A percentile compares a stretch with the other conserved stretches of the same genome.
phyloP scores from a whole-genome alignment of 1,140 invertebrate genomes.

The Euglossa dilemma region DNA sequence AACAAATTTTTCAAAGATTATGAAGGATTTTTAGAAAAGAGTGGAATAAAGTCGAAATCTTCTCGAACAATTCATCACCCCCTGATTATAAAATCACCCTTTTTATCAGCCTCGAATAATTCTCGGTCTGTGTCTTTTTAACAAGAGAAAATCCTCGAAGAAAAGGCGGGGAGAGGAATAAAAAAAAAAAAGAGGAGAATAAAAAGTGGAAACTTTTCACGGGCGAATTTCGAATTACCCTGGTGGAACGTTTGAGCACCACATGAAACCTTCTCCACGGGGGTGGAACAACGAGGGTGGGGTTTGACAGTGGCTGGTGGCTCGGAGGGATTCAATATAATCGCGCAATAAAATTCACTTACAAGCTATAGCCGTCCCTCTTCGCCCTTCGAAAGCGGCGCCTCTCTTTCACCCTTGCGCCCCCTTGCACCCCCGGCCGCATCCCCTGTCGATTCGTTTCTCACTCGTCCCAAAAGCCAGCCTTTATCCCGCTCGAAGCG shows the following conservation, averaged over 20 bases:
- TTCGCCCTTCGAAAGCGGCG: conserved; percentile 35
- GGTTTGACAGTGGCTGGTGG: conserved; percentile 65
- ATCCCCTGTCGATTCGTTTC: conserved; percentile 40
- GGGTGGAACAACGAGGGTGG: conserved; percentile 55
- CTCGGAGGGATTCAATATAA: conserved; percentile 79
- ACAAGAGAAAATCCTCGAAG: neutral
- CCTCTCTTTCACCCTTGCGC: conserved; percentile 28
- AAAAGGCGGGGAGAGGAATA: neutral
- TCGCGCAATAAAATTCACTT: conserved; percentile 81
- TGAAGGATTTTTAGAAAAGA: neutral
- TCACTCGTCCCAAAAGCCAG: conserved; percentile 50
- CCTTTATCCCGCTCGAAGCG: conserved; percentile 58
- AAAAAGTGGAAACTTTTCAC: neutral
- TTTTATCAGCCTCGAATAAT: too few relatives aligned
- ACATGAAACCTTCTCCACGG: conserved; percentile 56
- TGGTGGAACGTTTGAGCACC: conserved; percentile 70
- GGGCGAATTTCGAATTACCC: conserved; percentile 63
- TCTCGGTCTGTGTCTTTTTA: too few relatives aligned
- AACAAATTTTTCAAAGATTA: neutral
- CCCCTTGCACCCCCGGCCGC: conserved; percentile 40
- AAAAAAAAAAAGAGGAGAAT: too few relatives aligned
- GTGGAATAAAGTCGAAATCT: neutral
- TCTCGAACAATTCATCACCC: too few relatives aligned
- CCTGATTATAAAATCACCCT: too few relatives aligned
- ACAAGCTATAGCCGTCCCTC: conserved; percentile 67